Conservation (phyloP, 2,888 invertebrate species). For the Drosophila kokeensis region DNA sequence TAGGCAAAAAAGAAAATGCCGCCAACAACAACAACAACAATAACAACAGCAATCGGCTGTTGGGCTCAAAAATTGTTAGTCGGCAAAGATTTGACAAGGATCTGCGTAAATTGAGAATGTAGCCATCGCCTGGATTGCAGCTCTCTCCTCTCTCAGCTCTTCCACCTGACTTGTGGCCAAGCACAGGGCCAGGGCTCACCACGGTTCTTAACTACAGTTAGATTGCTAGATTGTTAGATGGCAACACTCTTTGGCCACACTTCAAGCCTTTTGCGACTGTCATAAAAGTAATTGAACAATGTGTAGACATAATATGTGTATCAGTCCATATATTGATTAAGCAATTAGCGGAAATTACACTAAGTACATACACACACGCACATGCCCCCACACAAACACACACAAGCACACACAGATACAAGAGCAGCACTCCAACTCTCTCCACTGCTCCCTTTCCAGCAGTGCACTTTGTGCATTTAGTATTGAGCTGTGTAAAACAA, state of each 20-base stretch:
- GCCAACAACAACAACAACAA: constrained; percentile 8
- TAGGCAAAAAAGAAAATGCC: constrained; percentile 2
- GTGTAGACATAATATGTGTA: constrained; percentile 1
- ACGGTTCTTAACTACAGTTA: constrained; percentile 11
- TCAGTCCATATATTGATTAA: constrained; percentile 67
- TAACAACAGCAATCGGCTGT: constrained; percentile 33
- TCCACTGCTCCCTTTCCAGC: constrained; percentile 15
- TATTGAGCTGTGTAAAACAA: constrained; percentile 51
- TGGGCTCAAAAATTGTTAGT: constrained; percentile 38
- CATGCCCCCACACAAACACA: not conserved
- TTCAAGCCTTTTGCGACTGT: constrained; percentile 6
- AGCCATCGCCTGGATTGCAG: not conserved
- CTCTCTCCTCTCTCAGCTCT: not conserved
- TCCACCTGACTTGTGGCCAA: not conserved
- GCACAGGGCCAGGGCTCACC: constrained; percentile 1
- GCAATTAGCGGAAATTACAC: constrained; percentile 72
- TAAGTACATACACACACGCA: constrained; percentile 43
- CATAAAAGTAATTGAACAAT: constrained; percentile 52
- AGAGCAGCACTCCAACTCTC: not conserved
- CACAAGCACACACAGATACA: not conserved
- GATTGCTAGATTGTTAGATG: not conserved
- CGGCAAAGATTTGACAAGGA: constrained; percentile 48
- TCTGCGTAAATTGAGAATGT: constrained; percentile 43
- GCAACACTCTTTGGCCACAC: not conserved
- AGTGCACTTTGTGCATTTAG: constrained; percentile 44